A percentile compares a stretch with the other conserved stretches of the same genome.
phyloP scores from a whole-genome alignment of 1,140 invertebrate genomes.

The Drosophila sulfurigaster region DNA sequence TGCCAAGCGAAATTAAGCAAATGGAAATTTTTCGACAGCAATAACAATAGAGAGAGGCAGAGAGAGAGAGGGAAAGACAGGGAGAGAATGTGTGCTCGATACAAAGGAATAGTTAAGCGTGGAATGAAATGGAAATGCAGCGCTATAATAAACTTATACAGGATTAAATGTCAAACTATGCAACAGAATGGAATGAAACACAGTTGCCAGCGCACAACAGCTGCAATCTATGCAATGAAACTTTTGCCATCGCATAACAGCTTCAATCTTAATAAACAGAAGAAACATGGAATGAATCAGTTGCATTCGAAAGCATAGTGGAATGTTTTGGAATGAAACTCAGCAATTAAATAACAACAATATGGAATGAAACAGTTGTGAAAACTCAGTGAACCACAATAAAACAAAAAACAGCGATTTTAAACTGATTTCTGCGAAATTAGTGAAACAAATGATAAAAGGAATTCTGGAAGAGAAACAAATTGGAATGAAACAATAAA shows the following conservation, averaged over 20 bases:
- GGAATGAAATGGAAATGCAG: background rate
- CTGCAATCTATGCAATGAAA: constrained; percentile 6
- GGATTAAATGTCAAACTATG: background rate
- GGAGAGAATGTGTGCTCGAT: background rate
- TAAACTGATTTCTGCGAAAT: too few species aligned
- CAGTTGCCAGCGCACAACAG: background rate
- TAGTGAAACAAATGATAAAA: too few species aligned
- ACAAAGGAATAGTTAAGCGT: constrained; percentile 1
- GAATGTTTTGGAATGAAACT: too few species aligned
- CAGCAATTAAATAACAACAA: background rate
- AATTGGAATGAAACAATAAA: constrained; percentile 10
- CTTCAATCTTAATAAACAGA: too few species aligned
- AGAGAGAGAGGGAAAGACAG: background rate
- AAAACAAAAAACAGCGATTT: too few species aligned
- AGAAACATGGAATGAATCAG: too few species aligned
- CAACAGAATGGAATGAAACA: constrained; percentile 3
- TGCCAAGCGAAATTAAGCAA: constrained; percentile 38
- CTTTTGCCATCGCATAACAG: background rate
- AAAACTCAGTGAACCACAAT: too few species aligned
- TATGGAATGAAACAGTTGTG: background rate
- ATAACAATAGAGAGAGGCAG: constrained; percentile 32
- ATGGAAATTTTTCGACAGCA: constrained; percentile 37
- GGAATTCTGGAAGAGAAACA: background rate
- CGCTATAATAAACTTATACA: background rate
- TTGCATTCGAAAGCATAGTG: too few species aligned